A percentile compares a stretch with the other conserved stretches of the same genome.
Evolutionary conservation across 2,888 invertebrate genomes (phyloP).

Genomic region (Agapetus fuscipes): DNA sequence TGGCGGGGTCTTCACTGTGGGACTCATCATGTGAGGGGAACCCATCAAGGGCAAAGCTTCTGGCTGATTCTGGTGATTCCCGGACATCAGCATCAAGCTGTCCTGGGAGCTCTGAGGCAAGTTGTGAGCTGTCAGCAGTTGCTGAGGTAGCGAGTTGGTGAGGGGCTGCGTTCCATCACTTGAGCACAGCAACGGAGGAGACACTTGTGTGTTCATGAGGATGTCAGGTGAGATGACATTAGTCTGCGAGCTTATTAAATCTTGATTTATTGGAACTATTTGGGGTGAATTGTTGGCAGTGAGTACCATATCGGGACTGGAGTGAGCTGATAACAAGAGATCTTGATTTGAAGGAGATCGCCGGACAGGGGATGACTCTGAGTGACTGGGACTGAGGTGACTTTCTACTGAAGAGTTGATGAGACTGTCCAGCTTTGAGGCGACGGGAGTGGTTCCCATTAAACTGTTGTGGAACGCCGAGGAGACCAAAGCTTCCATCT

Average conservation of each 20-base stretch:
- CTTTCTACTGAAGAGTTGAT: conserved; percentile 47
- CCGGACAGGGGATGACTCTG: conserved; percentile 29
- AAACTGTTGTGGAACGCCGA: conserved; percentile 38
- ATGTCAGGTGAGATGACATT: conserved; percentile 45
- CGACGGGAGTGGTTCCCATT: conserved; percentile 30
- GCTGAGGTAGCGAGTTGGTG: conserved; percentile 6
- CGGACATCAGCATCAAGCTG: conserved; percentile 36
- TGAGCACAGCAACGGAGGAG: conserved; percentile 49
- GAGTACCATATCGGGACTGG: conserved; percentile 23
- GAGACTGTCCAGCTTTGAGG: conserved; percentile 48
- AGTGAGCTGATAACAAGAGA: conserved; percentile 25
- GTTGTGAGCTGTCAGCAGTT: conserved; percentile 2
- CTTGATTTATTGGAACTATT: conserved; percentile 27
- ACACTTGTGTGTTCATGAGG: conserved; percentile 51
- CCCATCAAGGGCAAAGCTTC: conserved; percentile 16
- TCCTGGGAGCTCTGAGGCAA: conserved; percentile 21
- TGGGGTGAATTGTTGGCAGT: conserved; percentile 32
- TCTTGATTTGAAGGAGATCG: conserved; percentile 32
- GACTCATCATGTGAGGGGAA: conserved; percentile 14
- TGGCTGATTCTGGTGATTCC: conserved; percentile 23
- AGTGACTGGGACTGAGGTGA: conserved; percentile 30
- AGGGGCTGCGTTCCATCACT: conserved; percentile 12
- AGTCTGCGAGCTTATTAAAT: conserved; percentile 25
- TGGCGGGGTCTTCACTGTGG: conserved; percentile 45
- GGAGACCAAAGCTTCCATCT: conserved; percentile 41